A percentile compares a stretch with the other conserved stretches of the same genome.
These are phyloP conservation scores for Pogona vitticeps DNA, from an alignment of 2,113 vertebrate species.

Conservation along the genomic window DNA sequence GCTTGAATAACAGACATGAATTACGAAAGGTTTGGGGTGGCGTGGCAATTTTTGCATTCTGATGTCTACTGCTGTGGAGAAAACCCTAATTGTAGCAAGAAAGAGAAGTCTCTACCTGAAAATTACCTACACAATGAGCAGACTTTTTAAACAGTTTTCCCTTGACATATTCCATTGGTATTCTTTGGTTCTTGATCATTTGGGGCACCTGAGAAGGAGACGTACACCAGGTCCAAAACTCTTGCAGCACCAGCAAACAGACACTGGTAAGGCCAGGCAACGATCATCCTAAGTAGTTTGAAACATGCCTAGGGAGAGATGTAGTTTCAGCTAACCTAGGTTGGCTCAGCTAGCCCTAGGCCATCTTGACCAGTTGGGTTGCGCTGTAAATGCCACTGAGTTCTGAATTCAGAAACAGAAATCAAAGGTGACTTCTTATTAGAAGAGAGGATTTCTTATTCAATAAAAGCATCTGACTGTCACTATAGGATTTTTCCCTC, in stretches of 20 bases:
- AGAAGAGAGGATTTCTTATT: too few relatives aligned
- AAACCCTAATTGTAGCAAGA: slow-evolving; percentile 38
- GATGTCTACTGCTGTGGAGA: slow-evolving; percentile 1
- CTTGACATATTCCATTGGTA: slow-evolving; percentile 26
- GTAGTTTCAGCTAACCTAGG: too few relatives aligned
- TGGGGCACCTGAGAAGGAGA: background rate
- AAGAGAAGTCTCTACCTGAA: slow-evolving; percentile 52
- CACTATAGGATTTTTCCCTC: too few relatives aligned
- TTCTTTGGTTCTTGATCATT: background rate
- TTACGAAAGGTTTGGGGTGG: background rate
- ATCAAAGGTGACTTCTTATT: too few relatives aligned
- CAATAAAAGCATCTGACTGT: too few relatives aligned
- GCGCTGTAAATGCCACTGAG: too few relatives aligned
- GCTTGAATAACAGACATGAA: background rate
- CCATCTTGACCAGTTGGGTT: too few relatives aligned
- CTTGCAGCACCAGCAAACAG: background rate
- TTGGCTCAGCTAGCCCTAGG: too few relatives aligned
- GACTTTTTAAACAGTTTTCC: slow-evolving; percentile 43
- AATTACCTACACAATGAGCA: slow-evolving; percentile 48
- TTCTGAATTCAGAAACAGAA: too few relatives aligned
- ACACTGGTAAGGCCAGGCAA: background rate
- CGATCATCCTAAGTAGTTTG: too few relatives aligned
- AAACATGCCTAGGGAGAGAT: too few relatives aligned
- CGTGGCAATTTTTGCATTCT: slow-evolving; percentile 17
- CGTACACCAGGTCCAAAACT: too few relatives aligned